These are phyloP conservation scores for Heliothis peltigera DNA, from an alignment of 2,888 invertebrate genomes.

Conservation along the genomic window DNA sequence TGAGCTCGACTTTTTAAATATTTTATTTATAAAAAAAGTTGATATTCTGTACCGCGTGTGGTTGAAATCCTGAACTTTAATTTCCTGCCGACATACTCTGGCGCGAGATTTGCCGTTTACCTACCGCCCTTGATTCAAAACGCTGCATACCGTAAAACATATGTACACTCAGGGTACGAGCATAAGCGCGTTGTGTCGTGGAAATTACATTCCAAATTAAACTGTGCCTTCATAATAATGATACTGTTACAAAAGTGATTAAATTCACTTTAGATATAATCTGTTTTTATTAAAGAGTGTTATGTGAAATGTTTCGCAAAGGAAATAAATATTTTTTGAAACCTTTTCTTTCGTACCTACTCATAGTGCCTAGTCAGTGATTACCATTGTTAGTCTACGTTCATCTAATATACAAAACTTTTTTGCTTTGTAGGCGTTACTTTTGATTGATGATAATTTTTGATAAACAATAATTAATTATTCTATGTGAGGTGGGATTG, in stretches of 20 bases:
- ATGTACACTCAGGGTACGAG: conserved; percentile 14
- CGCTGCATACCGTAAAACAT: conserved; percentile 15
- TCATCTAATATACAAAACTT: too few species aligned
- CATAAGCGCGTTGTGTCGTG: conserved; percentile 12
- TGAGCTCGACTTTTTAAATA: conserved; percentile 41
- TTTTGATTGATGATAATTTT: too few species aligned
- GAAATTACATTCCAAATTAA: conserved; percentile 31
- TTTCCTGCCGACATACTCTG: conserved; percentile 67
- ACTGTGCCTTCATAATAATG: conserved; percentile 18
- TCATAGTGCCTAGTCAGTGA: too few species aligned
- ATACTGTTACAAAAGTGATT: not conserved
- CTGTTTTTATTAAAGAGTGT: too few species aligned
- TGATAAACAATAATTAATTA: too few species aligned
- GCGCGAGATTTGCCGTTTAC: conserved; percentile 51
- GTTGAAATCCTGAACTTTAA: conserved; percentile 69
- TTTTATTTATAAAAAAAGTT: conserved; percentile 50
- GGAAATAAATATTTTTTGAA: too few species aligned
- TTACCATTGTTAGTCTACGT: too few species aligned
- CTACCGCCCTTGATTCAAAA: conserved; percentile 19
- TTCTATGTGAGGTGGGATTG: conserved; percentile 11
- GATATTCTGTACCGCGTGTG: conserved; percentile 43
- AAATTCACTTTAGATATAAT: too few species aligned
- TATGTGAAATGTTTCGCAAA: too few species aligned
- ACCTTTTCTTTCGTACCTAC: too few species aligned
- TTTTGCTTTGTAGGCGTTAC: too few species aligned